Base-by-base conservation (phyloP, 2,797 vertebrate genomes). In the Anguilla megastoma region DNA sequence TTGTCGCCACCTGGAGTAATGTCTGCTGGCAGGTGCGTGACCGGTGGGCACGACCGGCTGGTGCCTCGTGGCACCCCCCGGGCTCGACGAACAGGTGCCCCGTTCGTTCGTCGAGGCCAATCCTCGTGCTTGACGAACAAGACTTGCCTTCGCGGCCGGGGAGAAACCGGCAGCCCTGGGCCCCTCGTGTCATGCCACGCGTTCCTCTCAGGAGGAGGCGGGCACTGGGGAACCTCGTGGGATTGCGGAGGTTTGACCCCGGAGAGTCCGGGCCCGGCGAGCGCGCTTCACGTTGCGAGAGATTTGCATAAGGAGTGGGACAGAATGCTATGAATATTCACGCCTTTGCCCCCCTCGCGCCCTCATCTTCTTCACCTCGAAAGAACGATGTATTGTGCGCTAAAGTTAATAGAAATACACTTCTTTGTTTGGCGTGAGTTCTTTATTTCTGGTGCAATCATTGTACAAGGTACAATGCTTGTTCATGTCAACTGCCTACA, bases 221-320 rank as follows among this genome's bases (percentile, higher is more conserved):
- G 90, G 60, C 89, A 84, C 50, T 45, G 56, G 41, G 89, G 85
- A 66, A 88, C 69, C 84, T 79, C 88, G 85, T 87, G 85, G 87
- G 90, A 90, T 92, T 88, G 83, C 87, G 88, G 88, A 87, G 82
- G 86, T 87, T 87, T 90, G 91, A 92, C 92, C 90, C 90, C 88
- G 52, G 66, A 89, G n/a, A 56, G 87, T 74, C 66, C 76, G 85
- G 63, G 86, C 82, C 82, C 87, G 90, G 88, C 86, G n/a, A 89
- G 88, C 90, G 89, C 50, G 87, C 86, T 85, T 60, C 83, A 84
- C 71, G 86, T 87, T 60, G 85, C 30, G 88, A 86, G 54, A 86
- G 86, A 91, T 92, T 91, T 89, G 86, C 90, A 89, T 91, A 91
- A 88, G 85, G 52, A 87, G 66, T 58, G 87, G 54, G 85, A 85